A percentile compares a stretch with the other conserved stretches of the same genome.
Conservation (phyloP, 2,888 invertebrate species). For the Noctua fimbriata region DNA sequence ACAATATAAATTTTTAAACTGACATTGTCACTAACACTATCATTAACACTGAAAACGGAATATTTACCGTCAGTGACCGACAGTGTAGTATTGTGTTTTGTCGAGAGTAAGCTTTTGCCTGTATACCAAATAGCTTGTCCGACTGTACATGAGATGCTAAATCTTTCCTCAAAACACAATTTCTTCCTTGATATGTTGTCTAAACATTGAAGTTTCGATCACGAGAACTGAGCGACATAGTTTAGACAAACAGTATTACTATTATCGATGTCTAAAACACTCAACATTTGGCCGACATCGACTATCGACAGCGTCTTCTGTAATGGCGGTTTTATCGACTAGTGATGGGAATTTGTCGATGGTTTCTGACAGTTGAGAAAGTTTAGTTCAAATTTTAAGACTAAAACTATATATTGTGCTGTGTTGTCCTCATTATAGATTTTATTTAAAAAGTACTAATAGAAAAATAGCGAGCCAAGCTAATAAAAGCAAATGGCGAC, state of each 20-base stretch:
- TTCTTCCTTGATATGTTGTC: background rate
- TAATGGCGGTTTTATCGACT: conserved; percentile 77
- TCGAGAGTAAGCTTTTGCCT: background rate
- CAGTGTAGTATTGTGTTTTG: background rate
- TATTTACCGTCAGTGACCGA: too few species aligned
- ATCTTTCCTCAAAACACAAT: conserved; percentile 10
- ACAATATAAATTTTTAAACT: too few species aligned
- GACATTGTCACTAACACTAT: too few species aligned
- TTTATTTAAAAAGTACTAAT: background rate
- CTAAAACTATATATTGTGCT: background rate
- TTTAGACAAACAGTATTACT: conserved; percentile 34
- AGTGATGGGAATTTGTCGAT: conserved; percentile 66
- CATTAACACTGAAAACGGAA: too few species aligned
- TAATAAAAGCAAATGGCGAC: background rate
- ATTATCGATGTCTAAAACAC: conserved; percentile 34
- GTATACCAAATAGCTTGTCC: background rate
- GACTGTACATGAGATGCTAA: background rate
- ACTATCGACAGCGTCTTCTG: conserved; percentile 64
- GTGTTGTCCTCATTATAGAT: background rate
- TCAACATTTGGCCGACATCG: conserved; percentile 63
- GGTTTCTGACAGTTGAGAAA: conserved; percentile 17
- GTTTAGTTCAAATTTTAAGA: background rate
- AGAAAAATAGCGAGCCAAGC: background rate
- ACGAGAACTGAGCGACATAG: conserved; percentile 25
- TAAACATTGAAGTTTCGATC: conserved; percentile 11